Conservation (phyloP, 2,797 vertebrate genomes). For the Yasuhikotakia modesta region DNA sequence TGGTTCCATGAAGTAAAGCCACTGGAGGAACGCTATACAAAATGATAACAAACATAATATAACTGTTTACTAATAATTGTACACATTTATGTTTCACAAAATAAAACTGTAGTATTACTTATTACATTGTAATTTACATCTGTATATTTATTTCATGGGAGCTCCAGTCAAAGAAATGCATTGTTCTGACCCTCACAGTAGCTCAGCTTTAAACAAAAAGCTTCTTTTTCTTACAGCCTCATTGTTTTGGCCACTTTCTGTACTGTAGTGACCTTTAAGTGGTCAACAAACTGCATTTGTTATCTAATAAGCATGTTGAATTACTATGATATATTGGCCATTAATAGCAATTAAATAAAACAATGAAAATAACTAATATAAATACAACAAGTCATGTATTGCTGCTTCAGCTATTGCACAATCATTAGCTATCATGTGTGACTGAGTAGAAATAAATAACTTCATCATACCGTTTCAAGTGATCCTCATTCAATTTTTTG, state of each 20-base stretch:
- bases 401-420: background rate
- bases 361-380: background rate
- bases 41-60: constrained; percentile 5
- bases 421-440: background rate
- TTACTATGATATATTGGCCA: background rate
- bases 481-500: constrained; percentile 64
- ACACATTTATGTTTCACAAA: background rate
- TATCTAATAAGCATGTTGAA: background rate
- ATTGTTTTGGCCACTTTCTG: background rate
- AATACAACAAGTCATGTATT: background rate
- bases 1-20: constrained; percentile 73
- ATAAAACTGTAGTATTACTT: background rate
- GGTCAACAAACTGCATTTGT: background rate
- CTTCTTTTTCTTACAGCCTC: background rate
- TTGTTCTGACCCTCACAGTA: background rate
- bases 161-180: background rate
- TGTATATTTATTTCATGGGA: background rate
- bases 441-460: background rate
- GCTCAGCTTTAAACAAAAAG: constrained; percentile 2
- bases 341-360: background rate
- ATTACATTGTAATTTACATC: background rate
- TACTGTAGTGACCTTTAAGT: constrained; percentile 11
- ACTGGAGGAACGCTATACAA: constrained; percentile 72
- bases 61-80: background rate
- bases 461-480: constrained; percentile 68